Conservation (phyloP, 2,113 vertebrate genomes). For the Pygoscelis adeliae region DNA sequence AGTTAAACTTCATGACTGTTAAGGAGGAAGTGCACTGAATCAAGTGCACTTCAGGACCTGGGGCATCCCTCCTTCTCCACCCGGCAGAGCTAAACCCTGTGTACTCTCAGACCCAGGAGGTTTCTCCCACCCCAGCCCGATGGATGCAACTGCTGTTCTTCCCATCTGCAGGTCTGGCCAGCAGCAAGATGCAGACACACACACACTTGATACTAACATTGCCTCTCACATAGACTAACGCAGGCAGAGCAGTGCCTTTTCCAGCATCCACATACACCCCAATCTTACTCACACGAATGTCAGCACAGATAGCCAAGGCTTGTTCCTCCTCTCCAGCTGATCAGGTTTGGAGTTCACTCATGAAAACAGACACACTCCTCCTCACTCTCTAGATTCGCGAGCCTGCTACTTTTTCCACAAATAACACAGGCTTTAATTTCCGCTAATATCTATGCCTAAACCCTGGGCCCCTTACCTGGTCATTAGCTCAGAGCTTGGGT, state of each 20-base stretch:
- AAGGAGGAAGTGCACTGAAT: too few relatives aligned
- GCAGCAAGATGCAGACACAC: neutral
- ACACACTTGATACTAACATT: rapidly evolving
- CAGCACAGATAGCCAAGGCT: neutral
- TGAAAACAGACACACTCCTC: neutral
- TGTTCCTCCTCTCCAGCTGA: neutral
- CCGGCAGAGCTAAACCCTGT: rapidly evolving
- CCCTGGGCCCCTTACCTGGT: neutral
- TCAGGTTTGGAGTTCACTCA: neutral
- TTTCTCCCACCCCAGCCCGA: neutral
- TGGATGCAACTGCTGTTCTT: neutral
- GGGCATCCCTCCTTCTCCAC: neutral
- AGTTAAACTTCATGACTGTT: neutral
- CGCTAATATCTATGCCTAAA: neutral
- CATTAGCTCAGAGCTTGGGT: neutral
- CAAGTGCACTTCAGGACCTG: neutral
- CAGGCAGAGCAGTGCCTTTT: neutral
- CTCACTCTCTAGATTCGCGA: neutral
- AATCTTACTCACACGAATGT: neutral
- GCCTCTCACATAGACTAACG: neutral
- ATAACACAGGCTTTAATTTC: neutral
- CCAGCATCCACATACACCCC: neutral
- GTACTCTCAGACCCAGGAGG: neutral
- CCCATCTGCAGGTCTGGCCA: neutral
- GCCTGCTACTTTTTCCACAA: neutral